Conservation (phyloP, 2,113 vertebrate genomes). For the Rhadina sibilatrix region DNA sequence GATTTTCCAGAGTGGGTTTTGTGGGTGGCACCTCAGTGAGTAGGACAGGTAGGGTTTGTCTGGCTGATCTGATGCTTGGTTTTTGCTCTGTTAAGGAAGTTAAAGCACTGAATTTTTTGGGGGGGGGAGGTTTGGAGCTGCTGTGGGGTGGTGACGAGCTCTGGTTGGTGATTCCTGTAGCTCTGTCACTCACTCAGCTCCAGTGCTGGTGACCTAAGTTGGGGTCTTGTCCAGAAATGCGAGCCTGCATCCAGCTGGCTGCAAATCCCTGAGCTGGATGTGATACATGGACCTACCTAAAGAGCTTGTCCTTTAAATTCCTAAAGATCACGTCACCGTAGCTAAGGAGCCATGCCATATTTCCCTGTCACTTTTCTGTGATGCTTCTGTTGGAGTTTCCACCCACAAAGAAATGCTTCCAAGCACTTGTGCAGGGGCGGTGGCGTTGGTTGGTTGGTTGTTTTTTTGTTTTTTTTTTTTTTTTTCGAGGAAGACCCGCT, state of each 20-base stretch:
- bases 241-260: accelerated
- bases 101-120: background rate
- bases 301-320: background rate
- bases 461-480: background rate
- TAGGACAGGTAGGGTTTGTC: background rate
- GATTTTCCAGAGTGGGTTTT: background rate
- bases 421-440: background rate
- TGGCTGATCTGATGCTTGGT: background rate
- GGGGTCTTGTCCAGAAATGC: background rate
- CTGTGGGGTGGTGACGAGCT: background rate
- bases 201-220: accelerated
- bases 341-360: accelerated
- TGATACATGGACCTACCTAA: background rate
- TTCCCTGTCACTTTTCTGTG: background rate
- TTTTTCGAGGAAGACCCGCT: background rate
- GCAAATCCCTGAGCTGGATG: background rate
- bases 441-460: background rate
- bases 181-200: background rate
- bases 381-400: background rate
- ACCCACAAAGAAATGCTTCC: background rate
- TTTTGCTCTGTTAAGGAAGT: background rate
- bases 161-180: background rate
- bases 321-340: background rate
- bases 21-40: background rate
- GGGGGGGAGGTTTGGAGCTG: accelerated